Evolutionary conservation across 2,113 vertebrate species (phyloP), one percentile per base, ranked within the genome.

Genomic region (Psettodes erumei): DNA sequence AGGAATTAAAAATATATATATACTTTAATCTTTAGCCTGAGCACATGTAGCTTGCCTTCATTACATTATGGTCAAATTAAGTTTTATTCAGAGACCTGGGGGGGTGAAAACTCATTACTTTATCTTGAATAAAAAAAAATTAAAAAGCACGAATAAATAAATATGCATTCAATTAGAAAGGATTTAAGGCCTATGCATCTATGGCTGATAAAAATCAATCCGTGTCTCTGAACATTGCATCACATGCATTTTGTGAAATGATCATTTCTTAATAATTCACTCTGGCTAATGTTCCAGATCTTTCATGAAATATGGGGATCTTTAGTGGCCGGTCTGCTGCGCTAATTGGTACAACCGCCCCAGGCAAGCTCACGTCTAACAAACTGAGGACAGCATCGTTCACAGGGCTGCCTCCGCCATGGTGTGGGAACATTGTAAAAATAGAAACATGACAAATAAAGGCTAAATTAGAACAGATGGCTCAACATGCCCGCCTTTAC

Each of bases 311-410:
- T 78, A 78, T 83, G 72, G 67, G 69, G 19, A 83, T 82, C 77
- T 82, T 85, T 77, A 68, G 74, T 81, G 82, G 78, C 56, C n/a
- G 75, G 48, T 83, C 64, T 81, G 74, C 56, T 58, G 69, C 66
- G 75, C 83, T 89, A 91, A 91, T 90, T 90, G 88, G 80, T 84
- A 83, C 83, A 83, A 75, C 27, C 51, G 88, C 86, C 89, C 21
- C 50, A 53, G 88, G 89, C 85, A 5, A 86, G 45, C 43, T 60
- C 75, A n/a, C 69, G 38, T 76, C 59, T 7, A 69, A 43, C 76
- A 78, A 64, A 82, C 81, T 35, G 80, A 74, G 68, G 38, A 56
- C 72, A 51, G 50, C 63, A 33, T 63, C 71, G 40, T 67, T 71
- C 78, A 73, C 37, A 58, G 71, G 59, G 32, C 71, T 78, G 61